Conservation (phyloP, 2,113 vertebrate genomes). For the Setophaga petechia region DNA sequence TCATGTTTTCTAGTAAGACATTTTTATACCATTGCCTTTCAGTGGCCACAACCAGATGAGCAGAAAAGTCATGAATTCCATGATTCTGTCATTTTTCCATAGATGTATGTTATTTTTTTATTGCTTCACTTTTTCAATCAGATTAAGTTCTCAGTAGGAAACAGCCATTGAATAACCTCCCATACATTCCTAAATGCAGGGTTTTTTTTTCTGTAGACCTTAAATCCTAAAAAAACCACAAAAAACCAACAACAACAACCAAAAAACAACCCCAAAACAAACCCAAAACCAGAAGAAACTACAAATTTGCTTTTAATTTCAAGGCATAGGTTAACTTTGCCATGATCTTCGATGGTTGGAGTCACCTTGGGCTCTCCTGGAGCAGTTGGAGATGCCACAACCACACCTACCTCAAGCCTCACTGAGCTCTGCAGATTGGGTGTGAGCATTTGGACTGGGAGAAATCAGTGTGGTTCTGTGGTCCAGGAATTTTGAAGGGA, state of each 20-base stretch:
- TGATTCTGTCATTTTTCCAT: background rate
- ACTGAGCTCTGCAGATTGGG: background rate
- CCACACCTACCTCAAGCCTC: background rate
- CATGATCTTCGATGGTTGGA: background rate
- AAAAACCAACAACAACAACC: too few relatives aligned
- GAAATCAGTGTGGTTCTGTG: background rate
- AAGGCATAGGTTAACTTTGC: background rate
- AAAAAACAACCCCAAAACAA: rapidly evolving
- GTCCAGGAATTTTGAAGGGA: background rate
- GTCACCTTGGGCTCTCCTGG: background rate
- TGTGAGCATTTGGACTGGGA: background rate
- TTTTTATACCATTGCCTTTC: background rate
- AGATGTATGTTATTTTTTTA: background rate
- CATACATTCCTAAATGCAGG: background rate
- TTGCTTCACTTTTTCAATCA: background rate
- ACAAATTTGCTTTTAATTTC: background rate
- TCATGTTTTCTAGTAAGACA: background rate
- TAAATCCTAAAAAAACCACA: background rate
- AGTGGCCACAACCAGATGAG: background rate
- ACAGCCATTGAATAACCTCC: background rate
- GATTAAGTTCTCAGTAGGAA: background rate
- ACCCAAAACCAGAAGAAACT: rapidly evolving
- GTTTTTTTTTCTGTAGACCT: background rate
- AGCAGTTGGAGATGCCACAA: background rate
- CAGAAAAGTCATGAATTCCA: background rate